These are phyloP conservation scores for Andrena trimmerana DNA, from an alignment of 2,888 invertebrate species.

Conservation along the genomic window DNA sequence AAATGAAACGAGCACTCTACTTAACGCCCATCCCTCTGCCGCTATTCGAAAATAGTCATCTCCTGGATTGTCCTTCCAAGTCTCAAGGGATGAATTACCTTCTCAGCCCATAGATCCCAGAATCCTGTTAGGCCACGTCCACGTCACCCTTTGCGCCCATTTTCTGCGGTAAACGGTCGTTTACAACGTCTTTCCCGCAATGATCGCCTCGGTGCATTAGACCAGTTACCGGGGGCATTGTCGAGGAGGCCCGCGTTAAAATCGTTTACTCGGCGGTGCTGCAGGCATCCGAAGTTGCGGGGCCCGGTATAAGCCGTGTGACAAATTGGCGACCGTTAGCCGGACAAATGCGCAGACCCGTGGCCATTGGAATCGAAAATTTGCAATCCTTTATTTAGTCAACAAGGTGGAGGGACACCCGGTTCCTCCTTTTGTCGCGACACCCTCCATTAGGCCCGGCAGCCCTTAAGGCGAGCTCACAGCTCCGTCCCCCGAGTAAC, in stretches of 20 bases:
- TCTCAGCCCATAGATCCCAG: background rate
- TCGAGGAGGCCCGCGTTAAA: constrained; percentile 41
- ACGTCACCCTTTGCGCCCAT: background rate
- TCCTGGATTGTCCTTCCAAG: background rate
- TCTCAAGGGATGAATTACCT: background rate
- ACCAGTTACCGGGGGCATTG: constrained; percentile 42
- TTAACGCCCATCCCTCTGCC: background rate
- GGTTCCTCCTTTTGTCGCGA: constrained; percentile 66
- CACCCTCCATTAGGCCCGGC: constrained; percentile 65
- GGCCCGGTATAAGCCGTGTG: constrained; percentile 68
- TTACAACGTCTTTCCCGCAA: constrained; percentile 7
- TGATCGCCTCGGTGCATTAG: constrained; percentile 31
- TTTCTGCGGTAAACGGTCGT: constrained; percentile 14
- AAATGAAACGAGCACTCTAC: background rate
- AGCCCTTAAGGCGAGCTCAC: constrained; percentile 33
- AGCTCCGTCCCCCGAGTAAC: constrained; percentile 38
- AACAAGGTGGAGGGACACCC: constrained; percentile 79
- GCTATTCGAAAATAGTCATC: background rate
- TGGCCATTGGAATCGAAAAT: constrained; percentile 71
- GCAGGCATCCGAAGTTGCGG: background rate
- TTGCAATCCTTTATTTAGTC: constrained; percentile 83
- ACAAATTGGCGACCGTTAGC: constrained; percentile 76
- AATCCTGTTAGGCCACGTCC: background rate
- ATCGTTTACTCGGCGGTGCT: constrained; percentile 33
- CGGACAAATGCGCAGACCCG: constrained; percentile 46